Evolutionary conservation across 2,888 invertebrate genomes (phyloP).

Genomic region (Parnassius apollo): DNA sequence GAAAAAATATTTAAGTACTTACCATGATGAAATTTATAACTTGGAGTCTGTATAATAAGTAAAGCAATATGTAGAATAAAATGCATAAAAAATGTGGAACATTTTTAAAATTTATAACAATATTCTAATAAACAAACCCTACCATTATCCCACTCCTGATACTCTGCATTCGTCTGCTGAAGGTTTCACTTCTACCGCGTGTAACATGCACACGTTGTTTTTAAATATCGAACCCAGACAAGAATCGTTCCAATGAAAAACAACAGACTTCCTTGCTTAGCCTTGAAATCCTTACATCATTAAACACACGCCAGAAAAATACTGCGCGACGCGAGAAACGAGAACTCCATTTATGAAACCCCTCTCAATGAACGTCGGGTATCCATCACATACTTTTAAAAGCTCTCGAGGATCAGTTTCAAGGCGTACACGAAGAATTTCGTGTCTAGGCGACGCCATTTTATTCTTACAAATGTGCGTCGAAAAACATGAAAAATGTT

Average conservation of each 20-base stretch:
- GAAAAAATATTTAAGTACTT: no score
- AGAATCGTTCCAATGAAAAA: not conserved
- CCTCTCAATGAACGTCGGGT: slow-evolving; percentile 26
- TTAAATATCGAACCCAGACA: not conserved
- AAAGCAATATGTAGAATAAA: no score
- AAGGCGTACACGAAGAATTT: slow-evolving; percentile 7
- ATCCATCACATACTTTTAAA: slow-evolving; percentile 27
- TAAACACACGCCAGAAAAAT: slow-evolving; percentile 18
- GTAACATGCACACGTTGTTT: no score
- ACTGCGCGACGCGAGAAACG: slow-evolving; percentile 4
- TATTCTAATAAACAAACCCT: no score
- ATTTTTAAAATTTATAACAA: no score
- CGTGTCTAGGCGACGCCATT: not conserved
- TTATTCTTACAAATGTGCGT: not conserved
- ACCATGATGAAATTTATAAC: no score
- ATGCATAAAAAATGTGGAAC: no score
- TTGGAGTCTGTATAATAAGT: no score
- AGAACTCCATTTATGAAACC: slow-evolving; percentile 28
- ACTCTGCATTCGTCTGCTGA: no score
- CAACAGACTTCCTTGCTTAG: not conserved
- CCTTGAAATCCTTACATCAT: slow-evolving; percentile 18
- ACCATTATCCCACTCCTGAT: no score
- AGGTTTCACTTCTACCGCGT: no score
- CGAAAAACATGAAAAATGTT: not conserved
- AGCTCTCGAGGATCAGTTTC: slow-evolving; percentile 24